Evolutionary conservation across 2,113 vertebrate species (phyloP).

Genomic region (Nothoprocta pentlandii): DNA sequence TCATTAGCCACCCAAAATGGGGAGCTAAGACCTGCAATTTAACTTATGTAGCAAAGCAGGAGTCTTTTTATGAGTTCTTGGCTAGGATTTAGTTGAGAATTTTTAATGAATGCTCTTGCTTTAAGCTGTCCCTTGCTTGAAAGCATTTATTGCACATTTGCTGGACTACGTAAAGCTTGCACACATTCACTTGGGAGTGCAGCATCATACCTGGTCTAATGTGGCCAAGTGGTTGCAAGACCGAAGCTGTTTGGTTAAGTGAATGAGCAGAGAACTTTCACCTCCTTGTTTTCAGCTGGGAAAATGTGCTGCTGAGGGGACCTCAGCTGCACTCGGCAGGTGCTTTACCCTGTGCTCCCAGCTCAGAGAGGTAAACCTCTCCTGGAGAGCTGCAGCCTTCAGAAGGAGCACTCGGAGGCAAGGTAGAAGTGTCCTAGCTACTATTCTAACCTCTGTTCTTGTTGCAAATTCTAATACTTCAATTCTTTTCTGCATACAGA

Average conservation of each 20-base stretch:
- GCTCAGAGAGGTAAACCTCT: not conserved
- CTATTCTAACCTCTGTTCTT: not conserved
- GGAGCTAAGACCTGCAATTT: not conserved
- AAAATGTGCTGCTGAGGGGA: not conserved
- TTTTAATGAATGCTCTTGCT: not conserved
- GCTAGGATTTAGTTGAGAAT: not conserved
- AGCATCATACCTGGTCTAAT: not conserved
- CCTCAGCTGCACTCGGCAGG: not conserved
- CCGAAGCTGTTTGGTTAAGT: not conserved
- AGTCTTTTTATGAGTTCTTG: not conserved
- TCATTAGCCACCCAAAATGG: not conserved
- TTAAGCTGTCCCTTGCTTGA: not conserved
- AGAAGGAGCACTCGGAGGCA: not conserved
- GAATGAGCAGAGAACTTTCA: not conserved
- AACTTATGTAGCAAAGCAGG: not conserved
- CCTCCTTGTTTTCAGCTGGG: not conserved
- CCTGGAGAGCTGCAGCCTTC: rapidly evolving
- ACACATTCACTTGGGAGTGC: not conserved
- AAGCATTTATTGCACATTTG: not conserved
- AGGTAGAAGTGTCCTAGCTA: not conserved
- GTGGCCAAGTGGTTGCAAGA: not conserved
- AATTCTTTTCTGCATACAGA: not conserved
- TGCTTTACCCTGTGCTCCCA: not conserved
- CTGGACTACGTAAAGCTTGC: not conserved
- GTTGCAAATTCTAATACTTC: not conserved